Conservation (phyloP, 2,113 vertebrate genomes). For the Psophia crepitans region DNA sequence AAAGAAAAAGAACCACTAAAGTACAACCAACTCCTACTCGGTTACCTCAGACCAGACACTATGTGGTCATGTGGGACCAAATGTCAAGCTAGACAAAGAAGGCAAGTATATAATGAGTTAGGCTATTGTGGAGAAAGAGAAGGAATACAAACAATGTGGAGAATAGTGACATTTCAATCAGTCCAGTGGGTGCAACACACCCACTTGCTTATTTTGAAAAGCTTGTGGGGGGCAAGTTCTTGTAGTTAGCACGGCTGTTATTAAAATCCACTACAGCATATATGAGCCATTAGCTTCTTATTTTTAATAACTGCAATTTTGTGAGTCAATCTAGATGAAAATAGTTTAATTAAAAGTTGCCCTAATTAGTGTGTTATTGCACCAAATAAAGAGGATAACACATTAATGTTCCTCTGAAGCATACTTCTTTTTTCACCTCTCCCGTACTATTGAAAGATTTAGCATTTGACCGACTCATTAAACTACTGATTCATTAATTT, state of each 20-base stretch:
- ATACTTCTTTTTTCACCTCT: neutral
- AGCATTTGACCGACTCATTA: neutral
- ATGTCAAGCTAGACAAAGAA: conserved; percentile 57
- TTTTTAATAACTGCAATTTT: neutral
- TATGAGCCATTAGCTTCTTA: neutral
- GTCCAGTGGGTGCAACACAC: conserved; percentile 45
- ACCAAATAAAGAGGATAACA: neutral
- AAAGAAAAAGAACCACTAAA: neutral
- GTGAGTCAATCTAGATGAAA: conserved; percentile 3
- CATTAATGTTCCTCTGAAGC: neutral
- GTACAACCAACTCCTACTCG: neutral
- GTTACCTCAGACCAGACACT: conserved; percentile 4
- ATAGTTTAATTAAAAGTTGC: conserved; percentile 24
- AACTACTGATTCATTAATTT: conserved; percentile 7
- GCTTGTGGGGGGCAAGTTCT: neutral
- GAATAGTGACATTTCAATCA: conserved; percentile 51
- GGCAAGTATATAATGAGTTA: neutral
- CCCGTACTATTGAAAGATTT: neutral
- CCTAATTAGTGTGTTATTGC: conserved; percentile 11
- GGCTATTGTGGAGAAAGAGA: conserved; percentile 22
- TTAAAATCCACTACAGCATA: neutral
- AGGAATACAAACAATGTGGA: neutral
- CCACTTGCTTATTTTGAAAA: neutral
- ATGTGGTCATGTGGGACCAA: conserved; percentile 12
- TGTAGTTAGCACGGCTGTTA: fast-evolving